Conservation (phyloP, 2,113 vertebrate genomes). For the Regulus satrapa region DNA sequence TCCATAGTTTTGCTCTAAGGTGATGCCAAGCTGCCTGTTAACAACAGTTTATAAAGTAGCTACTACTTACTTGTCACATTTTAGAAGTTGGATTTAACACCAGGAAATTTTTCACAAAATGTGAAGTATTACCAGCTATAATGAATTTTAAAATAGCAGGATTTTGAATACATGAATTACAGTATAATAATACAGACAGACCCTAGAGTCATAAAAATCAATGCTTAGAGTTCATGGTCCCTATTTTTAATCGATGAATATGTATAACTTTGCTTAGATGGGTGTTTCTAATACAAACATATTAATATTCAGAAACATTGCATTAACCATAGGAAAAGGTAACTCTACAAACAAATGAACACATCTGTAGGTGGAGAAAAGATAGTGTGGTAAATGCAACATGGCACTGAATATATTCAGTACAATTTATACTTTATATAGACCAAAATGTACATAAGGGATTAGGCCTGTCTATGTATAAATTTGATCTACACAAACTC, state of each 20-base stretch:
- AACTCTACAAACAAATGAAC: not conserved
- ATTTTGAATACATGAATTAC: not conserved
- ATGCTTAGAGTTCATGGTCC: not conserved
- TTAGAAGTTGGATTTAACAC: not conserved
- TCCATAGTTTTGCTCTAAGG: not conserved
- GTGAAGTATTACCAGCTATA: not conserved
- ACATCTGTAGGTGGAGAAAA: not conserved
- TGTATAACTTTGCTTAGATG: not conserved
- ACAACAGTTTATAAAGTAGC: not conserved
- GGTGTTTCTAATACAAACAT: not conserved
- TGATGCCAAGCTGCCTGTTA: not conserved
- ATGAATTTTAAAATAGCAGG: not conserved
- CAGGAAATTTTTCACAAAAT: not conserved
- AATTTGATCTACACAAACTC: not conserved
- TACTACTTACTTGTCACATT: not conserved
- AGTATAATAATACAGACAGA: not conserved
- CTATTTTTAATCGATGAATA: not conserved
- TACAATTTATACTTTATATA: not conserved
- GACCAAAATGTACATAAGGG: not conserved
- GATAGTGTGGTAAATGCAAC: not conserved
- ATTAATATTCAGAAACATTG: not conserved
- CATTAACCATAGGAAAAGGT: not conserved
- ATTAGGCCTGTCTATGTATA: fast-evolving
- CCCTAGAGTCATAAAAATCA: not conserved
- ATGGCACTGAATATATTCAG: not conserved